Evolutionary conservation across 2,888 invertebrate genomes (phyloP), one percentile per base, ranked within the genome.

Genomic region (Polydrusus cervinus): DNA sequence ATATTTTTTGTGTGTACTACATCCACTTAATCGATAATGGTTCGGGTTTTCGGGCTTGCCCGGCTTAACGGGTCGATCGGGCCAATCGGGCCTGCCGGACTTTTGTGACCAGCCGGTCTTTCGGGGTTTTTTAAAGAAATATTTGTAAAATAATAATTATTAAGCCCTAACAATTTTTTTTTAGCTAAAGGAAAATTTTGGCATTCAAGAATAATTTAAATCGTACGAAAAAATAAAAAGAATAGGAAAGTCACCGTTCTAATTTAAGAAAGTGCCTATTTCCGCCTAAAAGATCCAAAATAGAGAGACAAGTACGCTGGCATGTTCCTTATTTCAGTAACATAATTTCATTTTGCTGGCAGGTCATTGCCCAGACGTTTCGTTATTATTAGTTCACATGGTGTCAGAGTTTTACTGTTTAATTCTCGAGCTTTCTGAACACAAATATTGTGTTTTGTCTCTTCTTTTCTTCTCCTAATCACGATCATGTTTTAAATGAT

Each of bases 351-450:
- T 73, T 67, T 74, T 60, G 34, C 74, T 38, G 64, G 25, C 64
- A 76, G 76, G 76, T 72, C 76, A 51, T 73, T 70, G 76, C 65
- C 76, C 76, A 76, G 76, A 76, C 76, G 66, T 66, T 64, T 74
- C 65, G 76, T 73, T 76, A 76, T 76, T 76, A 76, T 76, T 76
- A 76, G 76, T 76, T 73, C 76, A 76, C 51, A 67, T 76, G 76
- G 71, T 72, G 76, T 75, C 73, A 67, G 73, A 73, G 67, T 61
- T 73, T 73, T 51, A 62, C 68, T 69, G 68, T 69, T 74, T 74
- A 68, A 74, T 69, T 74, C 69, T 64, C 67, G 68, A 40, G 62
- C 62, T 57, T 68, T 68, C 51, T 62, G 55, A 69, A 74, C 74
- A 74, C 69, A 68, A 68, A 68, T 69, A 69, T 68, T 71, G 49